Percentiles rank a stretch among this genome's conserved stretches.
phyloP scores from a whole-genome alignment of 2,888 invertebrate genomes.

The Chrysolina haemoptera region DNA sequence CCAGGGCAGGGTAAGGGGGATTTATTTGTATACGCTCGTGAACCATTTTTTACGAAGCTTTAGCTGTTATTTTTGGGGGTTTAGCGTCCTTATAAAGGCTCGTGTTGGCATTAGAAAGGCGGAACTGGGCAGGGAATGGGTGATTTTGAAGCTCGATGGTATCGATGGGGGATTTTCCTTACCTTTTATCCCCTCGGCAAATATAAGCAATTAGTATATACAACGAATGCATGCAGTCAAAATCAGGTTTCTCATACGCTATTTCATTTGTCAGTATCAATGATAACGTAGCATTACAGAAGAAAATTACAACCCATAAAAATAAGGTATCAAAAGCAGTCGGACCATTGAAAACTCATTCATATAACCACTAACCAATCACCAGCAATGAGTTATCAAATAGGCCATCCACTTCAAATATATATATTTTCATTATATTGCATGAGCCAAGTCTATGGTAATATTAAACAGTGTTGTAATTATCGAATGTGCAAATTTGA shows the following conservation, averaged over 20 bases:
- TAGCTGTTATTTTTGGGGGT: conserved; percentile 48
- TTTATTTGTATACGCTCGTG: conserved; percentile 54
- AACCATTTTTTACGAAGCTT: conserved; percentile 54
- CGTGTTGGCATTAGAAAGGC: conserved; percentile 52
- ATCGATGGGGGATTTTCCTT: conserved; percentile 68
- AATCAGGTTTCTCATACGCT: background rate
- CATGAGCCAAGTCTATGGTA: no score
- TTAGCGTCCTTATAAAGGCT: conserved; percentile 37
- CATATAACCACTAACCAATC: no score
- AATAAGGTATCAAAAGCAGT: no score
- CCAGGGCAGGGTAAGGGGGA: conserved; percentile 38
- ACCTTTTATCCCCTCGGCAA: conserved; percentile 62
- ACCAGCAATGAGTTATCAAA: no score
- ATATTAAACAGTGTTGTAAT: no score
- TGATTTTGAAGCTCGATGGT: conserved; percentile 65
- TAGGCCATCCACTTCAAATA: no score
- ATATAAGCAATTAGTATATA: conserved; percentile 59
- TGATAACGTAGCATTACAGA: background rate
- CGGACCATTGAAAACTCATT: no score
- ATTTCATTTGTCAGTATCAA: background rate
- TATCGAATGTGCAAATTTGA: no score
- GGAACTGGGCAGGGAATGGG: conserved; percentile 55
- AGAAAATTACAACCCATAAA: background rate
- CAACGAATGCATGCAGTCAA: conserved; percentile 54
- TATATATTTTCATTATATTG: no score